Evolutionary conservation across 2,888 invertebrate species (phyloP).

Genomic region (Pseudoips prasinana): DNA sequence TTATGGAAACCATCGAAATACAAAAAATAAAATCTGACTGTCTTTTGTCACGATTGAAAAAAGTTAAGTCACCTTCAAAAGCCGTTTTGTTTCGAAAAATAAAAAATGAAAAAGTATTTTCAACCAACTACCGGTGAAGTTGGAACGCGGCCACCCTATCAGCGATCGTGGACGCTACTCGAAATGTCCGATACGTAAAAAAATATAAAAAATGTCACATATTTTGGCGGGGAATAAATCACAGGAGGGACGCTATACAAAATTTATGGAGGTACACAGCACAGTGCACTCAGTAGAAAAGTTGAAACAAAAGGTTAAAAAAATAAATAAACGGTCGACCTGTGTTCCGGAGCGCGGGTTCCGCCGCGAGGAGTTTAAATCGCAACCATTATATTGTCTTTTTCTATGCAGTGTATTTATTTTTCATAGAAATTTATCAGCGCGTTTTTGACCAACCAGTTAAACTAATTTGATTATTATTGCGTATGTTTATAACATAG

Average conservation of each 20-base stretch:
- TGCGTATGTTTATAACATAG: no score
- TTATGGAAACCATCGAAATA: no score
- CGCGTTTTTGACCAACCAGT: no score
- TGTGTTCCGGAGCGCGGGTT: slow-evolving; percentile 22
- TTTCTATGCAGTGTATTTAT: background rate
- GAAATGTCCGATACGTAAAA: slow-evolving; percentile 71
- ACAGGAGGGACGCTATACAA: slow-evolving; percentile 70
- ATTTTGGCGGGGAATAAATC: slow-evolving; percentile 81
- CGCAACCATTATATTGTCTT: no score
- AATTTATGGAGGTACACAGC: slow-evolving; percentile 72
- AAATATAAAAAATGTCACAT: slow-evolving; percentile 64
- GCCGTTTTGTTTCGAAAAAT: slow-evolving; percentile 59
- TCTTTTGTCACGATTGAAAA: slow-evolving; percentile 53
- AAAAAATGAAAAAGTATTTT: slow-evolving; percentile 56
- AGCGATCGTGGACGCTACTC: slow-evolving; percentile 77
- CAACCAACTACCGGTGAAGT: slow-evolving; percentile 73
- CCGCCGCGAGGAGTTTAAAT: slow-evolving; percentile 11
- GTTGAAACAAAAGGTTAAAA: slow-evolving; percentile 53
- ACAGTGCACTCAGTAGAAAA: slow-evolving; percentile 58
- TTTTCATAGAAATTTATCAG: no score
- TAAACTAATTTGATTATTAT: no score
- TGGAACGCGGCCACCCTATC: slow-evolving; percentile 73
- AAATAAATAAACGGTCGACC: slow-evolving; percentile 18
- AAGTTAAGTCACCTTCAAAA: slow-evolving; percentile 53
- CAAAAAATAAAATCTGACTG: slow-evolving; percentile 12